These are phyloP conservation scores for Synanceia verrucosa DNA, from an alignment of 2,797 vertebrate genomes.

Conservation along the genomic window DNA sequence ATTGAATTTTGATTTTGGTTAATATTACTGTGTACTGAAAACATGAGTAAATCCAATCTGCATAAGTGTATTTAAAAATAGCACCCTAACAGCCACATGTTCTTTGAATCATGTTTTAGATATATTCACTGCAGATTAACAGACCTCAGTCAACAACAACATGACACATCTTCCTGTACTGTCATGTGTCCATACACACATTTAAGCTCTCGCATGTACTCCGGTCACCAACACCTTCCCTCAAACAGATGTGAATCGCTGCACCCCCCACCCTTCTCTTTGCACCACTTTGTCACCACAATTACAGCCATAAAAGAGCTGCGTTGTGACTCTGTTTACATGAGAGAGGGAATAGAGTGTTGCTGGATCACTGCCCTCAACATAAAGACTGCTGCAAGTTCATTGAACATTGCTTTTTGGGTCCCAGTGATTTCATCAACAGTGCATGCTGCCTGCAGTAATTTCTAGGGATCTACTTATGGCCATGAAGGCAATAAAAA, in stretches of 20 bases:
- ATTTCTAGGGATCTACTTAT: neutral
- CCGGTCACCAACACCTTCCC: constrained; percentile 7
- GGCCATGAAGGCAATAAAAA: neutral
- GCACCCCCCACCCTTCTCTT: constrained; percentile 10
- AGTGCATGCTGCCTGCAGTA: neutral
- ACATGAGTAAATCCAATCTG: constrained; percentile 21
- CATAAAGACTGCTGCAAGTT: constrained; percentile 8
- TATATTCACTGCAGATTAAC: neutral
- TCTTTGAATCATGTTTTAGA: constrained; percentile 60
- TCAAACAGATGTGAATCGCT: neutral
- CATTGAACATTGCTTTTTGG: neutral
- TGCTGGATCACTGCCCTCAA: constrained; percentile 6
- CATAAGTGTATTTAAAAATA: constrained; percentile 48
- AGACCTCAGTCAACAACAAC: neutral
- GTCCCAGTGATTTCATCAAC: neutral
- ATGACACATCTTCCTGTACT: neutral
- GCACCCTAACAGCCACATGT: constrained; percentile 50
- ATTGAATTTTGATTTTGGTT: neutral
- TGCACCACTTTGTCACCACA: constrained; percentile 54
- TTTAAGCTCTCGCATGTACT: neutral
- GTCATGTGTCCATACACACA: neutral
- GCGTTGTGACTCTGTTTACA: constrained; percentile 30
- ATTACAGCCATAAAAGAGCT: constrained; percentile 29
- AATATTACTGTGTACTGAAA: neutral
- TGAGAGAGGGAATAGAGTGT: neutral